Conservation (phyloP, 35 echinoderm and acorn worm species). For the Heliocidaris erythrogramma region DNA sequence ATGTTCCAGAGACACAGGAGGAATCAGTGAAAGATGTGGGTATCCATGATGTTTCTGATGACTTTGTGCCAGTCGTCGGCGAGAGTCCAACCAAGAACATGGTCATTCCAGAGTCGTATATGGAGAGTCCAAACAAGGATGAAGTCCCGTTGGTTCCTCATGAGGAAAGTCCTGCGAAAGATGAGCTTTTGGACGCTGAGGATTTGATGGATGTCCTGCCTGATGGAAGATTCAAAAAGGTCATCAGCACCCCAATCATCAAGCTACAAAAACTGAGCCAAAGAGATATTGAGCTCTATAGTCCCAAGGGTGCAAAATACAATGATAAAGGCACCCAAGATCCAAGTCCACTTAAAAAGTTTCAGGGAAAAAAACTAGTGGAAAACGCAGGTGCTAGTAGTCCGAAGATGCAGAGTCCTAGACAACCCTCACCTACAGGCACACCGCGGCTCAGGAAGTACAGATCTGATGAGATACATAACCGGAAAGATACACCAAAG, state of each 20-base stretch:
- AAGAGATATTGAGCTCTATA: conserved; percentile 43
- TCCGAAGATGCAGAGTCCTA: neutral
- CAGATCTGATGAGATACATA: conserved; percentile 71
- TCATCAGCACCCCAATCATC: conserved; percentile 63
- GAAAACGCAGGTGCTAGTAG: conserved; percentile 25
- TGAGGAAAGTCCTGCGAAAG: neutral
- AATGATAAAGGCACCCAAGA: conserved; percentile 16
- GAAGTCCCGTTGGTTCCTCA: neutral
- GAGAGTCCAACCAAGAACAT: conserved; percentile 1
- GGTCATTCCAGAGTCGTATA: neutral
- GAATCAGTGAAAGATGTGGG: neutral
- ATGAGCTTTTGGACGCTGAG: neutral
- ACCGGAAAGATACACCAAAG: neutral
- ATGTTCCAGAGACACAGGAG: conserved; percentile 22
- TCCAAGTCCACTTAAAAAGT: conserved; percentile 47
- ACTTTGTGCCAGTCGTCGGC: neutral
- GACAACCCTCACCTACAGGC: conserved; percentile 21
- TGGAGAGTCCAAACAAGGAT: neutral
- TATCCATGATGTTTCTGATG: conserved; percentile 12
- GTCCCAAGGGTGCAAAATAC: conserved; percentile 12
- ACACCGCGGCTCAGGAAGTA: conserved; percentile 61
- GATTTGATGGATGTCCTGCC: neutral
- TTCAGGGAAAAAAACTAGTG: neutral
- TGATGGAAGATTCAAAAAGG: conserved; percentile 41
- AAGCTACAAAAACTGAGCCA: conserved; percentile 53